Evolutionary conservation across 2,888 invertebrate species (phyloP), one percentile per base, ranked within the genome.

Genomic region (Pristionchus japonicus): DNA sequence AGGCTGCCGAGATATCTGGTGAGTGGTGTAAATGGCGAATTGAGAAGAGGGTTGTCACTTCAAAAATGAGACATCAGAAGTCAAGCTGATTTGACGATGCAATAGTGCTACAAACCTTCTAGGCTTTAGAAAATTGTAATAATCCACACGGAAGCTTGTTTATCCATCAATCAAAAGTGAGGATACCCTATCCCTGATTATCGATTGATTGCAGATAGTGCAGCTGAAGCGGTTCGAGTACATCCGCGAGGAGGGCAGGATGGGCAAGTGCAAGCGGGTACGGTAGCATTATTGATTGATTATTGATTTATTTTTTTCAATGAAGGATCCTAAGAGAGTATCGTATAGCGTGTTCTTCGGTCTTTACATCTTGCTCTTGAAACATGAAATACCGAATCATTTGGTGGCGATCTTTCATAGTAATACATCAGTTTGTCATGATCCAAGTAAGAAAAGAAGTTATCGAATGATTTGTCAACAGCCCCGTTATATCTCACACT

Each of bases 211-310:
- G 47, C 93, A 97, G 97, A 97, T 98, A 94, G 96, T 98, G 87
- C 98, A 98, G 95, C 95, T 98, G 91, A 98, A 98, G 95, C 96
- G 98, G 3, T 98, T 98, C 95, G 97, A 98, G 95, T 97, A 96
- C 95, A 96, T 92, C 6, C 91, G 92, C 9, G 90, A 97, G 87
- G 97, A 97, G 95, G 97, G 96, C 94, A 97, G 97, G 94, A 98
- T 98, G 98, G 97, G 98, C 40, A 98, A 98, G 95, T 98, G 97
- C 0, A 97, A 90, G 77, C 31, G 92, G 47, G 89, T 86, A 61
- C 82, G 82, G 82, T 82, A 82, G 15, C n/a, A n/a, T n/a, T n/a
- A n/a, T n/a, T n/a, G n/a, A n/a, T n/a, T n/a, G n/a, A n/a, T n/a
- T 20, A 37, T 49, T 57, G n/a, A 20, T 34, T 52, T 20, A 3